These are phyloP conservation scores for Megaleporinus macrocephalus DNA, from an alignment of 2,113 vertebrate species.

Conservation along the genomic window DNA sequence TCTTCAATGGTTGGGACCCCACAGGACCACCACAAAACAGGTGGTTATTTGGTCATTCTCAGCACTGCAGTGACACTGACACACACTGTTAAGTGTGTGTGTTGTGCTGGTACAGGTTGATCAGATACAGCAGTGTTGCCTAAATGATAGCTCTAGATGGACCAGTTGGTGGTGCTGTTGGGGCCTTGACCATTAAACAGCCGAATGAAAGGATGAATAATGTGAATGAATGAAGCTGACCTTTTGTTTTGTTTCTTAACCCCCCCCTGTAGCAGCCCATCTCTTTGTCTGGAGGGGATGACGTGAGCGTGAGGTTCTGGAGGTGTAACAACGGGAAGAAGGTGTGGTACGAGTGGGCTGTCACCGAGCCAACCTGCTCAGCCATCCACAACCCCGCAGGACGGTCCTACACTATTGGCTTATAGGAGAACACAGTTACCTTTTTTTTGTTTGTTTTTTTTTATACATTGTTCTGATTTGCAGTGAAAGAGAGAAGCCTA, in stretches of 20 bases:
- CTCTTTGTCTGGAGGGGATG: conserved; percentile 78
- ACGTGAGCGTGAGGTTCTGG: conserved; percentile 88
- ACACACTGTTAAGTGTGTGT: no score
- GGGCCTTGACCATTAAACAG: no score
- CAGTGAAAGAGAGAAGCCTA: not conserved
- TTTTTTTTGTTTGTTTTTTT: not conserved
- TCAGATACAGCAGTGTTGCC: no score
- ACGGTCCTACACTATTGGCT: conserved; percentile 93
- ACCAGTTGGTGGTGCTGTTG: no score
- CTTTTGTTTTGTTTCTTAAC: not conserved
- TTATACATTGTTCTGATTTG: not conserved
- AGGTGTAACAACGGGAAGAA: conserved; percentile 92
- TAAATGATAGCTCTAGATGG: no score
- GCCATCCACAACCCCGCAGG: conserved; percentile 93
- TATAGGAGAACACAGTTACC: conserved; percentile 64
- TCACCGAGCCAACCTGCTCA: conserved; percentile 87
- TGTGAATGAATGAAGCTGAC: not conserved
- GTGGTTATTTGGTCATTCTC: no score
- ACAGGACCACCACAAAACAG: no score
- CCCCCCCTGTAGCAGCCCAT: conserved; percentile 83
- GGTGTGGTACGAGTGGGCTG: conserved; percentile 96
- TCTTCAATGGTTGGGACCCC: no score
- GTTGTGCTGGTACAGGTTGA: no score
- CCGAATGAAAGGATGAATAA: no score
- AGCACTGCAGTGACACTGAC: no score